These are phyloP conservation scores for Sula dactylatra DNA, from an alignment of 2,113 vertebrate genomes.

Conservation along the genomic window DNA sequence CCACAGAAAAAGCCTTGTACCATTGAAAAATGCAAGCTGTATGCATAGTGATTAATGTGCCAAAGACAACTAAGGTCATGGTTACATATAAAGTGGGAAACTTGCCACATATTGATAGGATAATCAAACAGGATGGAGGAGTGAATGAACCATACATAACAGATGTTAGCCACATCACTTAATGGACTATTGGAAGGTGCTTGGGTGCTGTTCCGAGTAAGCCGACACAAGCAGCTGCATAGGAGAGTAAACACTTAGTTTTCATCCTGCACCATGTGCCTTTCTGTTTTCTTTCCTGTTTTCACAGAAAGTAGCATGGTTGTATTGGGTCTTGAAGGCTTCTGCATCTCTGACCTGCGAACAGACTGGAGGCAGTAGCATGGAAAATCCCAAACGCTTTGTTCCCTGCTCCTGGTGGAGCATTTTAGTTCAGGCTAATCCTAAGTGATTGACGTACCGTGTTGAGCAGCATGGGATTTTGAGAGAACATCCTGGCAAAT, in stretches of 20 bases:
- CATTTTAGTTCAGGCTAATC: background rate
- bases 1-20: background rate
- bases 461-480: background rate
- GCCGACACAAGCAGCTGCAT: background rate
- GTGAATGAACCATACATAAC: background rate
- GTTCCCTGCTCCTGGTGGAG: background rate
- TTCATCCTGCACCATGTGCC: background rate
- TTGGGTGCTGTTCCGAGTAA: background rate
- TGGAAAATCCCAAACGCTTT: background rate
- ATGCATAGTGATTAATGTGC: background rate
- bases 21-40: background rate
- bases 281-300: background rate
- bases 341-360: background rate
- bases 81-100: background rate
- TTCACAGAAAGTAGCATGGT: background rate
- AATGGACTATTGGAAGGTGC: background rate
- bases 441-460: fast-evolving
- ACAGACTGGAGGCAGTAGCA: background rate
- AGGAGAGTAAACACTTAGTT: background rate
- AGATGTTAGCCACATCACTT: background rate
- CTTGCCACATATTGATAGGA: background rate
- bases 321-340: background rate
- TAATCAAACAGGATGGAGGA: background rate
- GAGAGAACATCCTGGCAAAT: background rate
- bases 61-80: slow-evolving; percentile 7